Conservation (phyloP, 2,113 vertebrate genomes). For the Egretta garzetta region DNA sequence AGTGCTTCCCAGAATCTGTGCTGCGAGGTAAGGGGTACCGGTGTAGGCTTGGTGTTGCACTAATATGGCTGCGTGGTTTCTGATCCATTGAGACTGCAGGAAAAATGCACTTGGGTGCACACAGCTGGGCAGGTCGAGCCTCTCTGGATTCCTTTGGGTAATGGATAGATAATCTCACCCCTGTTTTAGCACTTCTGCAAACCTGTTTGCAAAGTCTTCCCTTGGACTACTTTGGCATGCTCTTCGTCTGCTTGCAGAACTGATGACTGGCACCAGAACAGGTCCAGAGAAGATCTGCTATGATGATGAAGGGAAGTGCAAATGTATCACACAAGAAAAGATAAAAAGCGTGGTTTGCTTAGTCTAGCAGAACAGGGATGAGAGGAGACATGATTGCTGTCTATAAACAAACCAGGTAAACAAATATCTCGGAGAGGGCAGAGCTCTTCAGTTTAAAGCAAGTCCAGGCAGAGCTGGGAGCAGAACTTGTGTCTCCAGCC, state of each 20-base stretch:
- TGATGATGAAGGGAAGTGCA: neutral
- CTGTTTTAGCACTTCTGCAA: neutral
- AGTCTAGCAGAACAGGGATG: neutral
- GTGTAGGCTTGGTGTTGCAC: fast-evolving
- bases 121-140: fast-evolving
- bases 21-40: neutral
- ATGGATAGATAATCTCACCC: neutral
- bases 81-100: neutral
- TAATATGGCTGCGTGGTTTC: neutral
- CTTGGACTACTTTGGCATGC: neutral
- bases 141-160: neutral
- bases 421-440: neutral
- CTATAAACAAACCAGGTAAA: neutral
- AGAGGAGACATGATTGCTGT: neutral
- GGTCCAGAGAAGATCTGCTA: neutral
- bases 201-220: neutral
- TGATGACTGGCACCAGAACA: neutral
- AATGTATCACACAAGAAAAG: neutral
- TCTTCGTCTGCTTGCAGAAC: neutral
- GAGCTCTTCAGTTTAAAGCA: neutral
- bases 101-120: neutral
- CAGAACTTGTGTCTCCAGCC: neutral
- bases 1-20: neutral
- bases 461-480: neutral
- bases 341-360: neutral